Percentiles rank a stretch among this genome's conserved stretches.
These are phyloP conservation scores for Drosophila tropicalis DNA, from an alignment of 1,140 invertebrate genomes.

Conservation along the genomic window DNA sequence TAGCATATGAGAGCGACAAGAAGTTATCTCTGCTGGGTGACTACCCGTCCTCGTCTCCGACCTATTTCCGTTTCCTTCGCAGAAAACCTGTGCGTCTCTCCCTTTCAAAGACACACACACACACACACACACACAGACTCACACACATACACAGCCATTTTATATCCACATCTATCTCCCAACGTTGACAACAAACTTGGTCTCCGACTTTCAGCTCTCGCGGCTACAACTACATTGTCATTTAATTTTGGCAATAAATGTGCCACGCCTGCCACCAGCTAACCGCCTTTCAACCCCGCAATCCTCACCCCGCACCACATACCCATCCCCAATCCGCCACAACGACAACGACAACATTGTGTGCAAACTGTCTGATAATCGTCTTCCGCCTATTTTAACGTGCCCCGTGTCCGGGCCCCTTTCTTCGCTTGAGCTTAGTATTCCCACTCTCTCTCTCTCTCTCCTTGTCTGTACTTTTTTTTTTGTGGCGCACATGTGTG, in stretches of 20 bases:
- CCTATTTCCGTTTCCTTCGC: constrained; percentile 13
- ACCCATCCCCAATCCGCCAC: neutral
- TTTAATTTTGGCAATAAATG: constrained; percentile 82
- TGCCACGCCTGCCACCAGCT: constrained; percentile 38
- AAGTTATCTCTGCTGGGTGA: constrained; percentile 27
- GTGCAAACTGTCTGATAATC: constrained; percentile 82
- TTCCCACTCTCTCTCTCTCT: neutral
- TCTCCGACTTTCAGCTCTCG: constrained; percentile 19
- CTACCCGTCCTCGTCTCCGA: constrained; percentile 3
- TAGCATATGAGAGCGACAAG: constrained; percentile 33
- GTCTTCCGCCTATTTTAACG: constrained; percentile 81
- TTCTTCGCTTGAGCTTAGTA: neutral
- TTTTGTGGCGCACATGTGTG: constrained; percentile 62
- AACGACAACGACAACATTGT: constrained; percentile 62
- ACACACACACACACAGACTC: neutral
- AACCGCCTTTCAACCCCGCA: neutral
- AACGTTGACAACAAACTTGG: constrained; percentile 59
- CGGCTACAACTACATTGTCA: constrained; percentile 75
- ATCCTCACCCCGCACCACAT: no score
- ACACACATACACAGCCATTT: neutral
- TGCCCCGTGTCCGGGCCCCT: constrained; percentile 19
- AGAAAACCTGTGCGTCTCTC: constrained; percentile 22
- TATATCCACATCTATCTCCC: constrained; percentile 54
- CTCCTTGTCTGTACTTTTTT: no score
- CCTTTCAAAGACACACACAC: neutral